Conservation (phyloP, 2,113 vertebrate species). For the Eublepharis macularius region DNA sequence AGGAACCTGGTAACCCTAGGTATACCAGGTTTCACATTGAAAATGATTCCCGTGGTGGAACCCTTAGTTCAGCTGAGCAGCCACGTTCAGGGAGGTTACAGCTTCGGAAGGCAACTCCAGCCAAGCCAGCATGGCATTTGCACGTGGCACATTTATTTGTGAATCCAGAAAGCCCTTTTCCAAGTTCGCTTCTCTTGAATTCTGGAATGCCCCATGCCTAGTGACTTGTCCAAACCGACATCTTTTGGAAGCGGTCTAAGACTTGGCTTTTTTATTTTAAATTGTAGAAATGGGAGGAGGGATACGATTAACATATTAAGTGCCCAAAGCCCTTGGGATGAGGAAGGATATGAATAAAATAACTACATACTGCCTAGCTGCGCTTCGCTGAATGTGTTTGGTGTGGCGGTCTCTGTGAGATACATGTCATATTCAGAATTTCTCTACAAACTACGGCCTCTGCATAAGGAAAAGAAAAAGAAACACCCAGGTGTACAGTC, state of each 20-base stretch:
- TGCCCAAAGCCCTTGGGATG: background rate
- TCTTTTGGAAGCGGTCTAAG: background rate
- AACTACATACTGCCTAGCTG: background rate
- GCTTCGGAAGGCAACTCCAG: background rate
- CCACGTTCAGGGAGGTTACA: background rate
- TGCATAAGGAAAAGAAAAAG: background rate
- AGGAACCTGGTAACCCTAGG: no score
- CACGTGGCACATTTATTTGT: background rate
- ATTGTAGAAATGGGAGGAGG: background rate
- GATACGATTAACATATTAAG: background rate
- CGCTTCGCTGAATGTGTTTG: background rate
- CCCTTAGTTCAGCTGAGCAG: no score
- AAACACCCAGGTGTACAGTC: no score
- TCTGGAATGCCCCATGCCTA: background rate
- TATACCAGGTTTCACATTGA: no score
- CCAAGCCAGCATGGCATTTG: background rate
- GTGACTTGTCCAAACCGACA: background rate
- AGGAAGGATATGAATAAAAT: background rate
- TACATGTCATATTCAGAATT: background rate
- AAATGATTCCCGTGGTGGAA: no score
- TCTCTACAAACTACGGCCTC: background rate
- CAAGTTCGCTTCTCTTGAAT: background rate
- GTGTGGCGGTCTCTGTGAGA: background rate
- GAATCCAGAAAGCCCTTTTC: background rate
- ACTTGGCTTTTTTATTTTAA: background rate